Conservation (phyloP, 2,797 vertebrate species). For the Gymnocypris eckloni region DNA sequence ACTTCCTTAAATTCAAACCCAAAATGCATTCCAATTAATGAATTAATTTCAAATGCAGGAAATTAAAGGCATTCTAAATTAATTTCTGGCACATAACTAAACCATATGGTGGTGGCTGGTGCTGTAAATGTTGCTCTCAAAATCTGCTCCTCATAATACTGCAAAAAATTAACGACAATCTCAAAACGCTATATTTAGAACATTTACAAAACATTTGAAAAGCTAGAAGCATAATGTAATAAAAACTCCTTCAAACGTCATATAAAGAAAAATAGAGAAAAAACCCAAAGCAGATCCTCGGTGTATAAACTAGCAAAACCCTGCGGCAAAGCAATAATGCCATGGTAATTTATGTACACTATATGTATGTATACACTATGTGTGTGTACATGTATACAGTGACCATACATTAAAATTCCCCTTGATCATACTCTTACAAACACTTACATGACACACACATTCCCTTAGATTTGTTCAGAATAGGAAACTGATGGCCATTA, state of each 20-base stretch:
- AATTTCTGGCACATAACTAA: neutral
- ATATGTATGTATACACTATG: neutral
- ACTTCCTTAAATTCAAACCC: neutral
- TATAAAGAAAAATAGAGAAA: neutral
- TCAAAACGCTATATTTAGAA: neutral
- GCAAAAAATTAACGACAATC: neutral
- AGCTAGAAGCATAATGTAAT: neutral
- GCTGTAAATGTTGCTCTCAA: neutral
- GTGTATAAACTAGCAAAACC: neutral
- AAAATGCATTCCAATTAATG: neutral
- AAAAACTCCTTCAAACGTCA: neutral
- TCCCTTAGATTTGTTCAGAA: slow-evolving; percentile 42
- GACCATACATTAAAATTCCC: neutral
- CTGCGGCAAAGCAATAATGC: neutral
- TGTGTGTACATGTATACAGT: neutral
- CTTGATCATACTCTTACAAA: neutral
- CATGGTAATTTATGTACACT: neutral
- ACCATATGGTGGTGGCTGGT: neutral
- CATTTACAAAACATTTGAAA: neutral
- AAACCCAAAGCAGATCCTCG: neutral
- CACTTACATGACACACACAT: slow-evolving; percentile 26
- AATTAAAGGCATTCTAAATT: neutral
- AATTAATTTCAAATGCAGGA: neutral
- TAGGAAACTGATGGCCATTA: slow-evolving; percentile 24
- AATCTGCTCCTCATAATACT: neutral